Base-by-base conservation (phyloP, 1,140 invertebrate genomes). In the Tetraneura akinire region DNA sequence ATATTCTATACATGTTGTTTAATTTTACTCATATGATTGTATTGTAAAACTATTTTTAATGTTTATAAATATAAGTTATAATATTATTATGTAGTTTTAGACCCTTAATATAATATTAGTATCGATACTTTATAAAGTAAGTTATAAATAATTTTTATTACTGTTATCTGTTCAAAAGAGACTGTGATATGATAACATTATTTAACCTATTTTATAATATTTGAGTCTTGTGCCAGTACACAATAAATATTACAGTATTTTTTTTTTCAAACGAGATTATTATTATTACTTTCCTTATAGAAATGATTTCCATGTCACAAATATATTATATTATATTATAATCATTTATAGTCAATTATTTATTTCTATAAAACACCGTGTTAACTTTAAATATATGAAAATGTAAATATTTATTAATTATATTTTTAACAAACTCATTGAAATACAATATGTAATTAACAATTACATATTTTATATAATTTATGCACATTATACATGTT, bases 231-330 rank as follows among this genome's bases (percentile, higher is more conserved):
- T 78, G 74, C 55, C 74, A 62, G 74, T 78, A 62, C 55, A 78
- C 74, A 45, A 62, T n/a, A 9, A 78, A 62, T 78, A 62, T 78
- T 62, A 78, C 74, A 78, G 53, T 62, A 78, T 78, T 62, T 62
- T 78, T 78, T 32, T 78, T 32, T 60, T 29, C 10, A 4, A 53
- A 53, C 10, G 1, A 51, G 14, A 1, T 5, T 51, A 26, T 68
- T 68, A 13, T 47, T 53, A 37, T 73, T 53, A 37, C 53, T 73
- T 53, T n/a, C 21, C 66, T 14, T 29, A 37, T 21, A 51, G n/a
- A n/a, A 1, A 37, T n/a, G n/a, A n/a, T n/a, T n/a, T n/a, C n/a
- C n/a, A n/a, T n/a, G n/a, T n/a, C n/a, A n/a, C n/a, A n/a, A n/a
- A n/a, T n/a, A n/a, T n/a, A n/a, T n/a, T n/a, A n/a, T n/a, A n/a